phyloP scores from a whole-genome alignment of 1,140 invertebrate genomes.

The Nixonia krombeini region DNA sequence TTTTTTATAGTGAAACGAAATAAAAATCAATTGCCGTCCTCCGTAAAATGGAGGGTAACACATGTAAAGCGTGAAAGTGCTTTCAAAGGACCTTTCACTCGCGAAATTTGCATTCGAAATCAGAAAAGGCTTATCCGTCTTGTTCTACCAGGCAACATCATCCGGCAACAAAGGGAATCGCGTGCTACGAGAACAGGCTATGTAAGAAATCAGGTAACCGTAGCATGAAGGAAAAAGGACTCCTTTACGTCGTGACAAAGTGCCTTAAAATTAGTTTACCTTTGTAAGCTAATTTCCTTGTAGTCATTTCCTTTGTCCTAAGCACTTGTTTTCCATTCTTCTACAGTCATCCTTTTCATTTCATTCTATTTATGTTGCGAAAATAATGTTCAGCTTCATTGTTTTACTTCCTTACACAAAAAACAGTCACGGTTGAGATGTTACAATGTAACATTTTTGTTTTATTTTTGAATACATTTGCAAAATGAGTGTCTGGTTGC shows the following conservation, averaged over 20 bases:
- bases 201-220: constrained; percentile 21
- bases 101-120: constrained; percentile 42
- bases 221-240: constrained; percentile 17
- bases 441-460: too few species aligned
- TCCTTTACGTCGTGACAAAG: constrained; percentile 14
- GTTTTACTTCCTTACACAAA: too few species aligned
- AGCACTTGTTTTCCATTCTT: neutral
- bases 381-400: too few species aligned
- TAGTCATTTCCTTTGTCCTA: constrained; percentile 1
- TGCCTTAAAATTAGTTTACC: constrained; percentile 26
- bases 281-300: constrained; percentile 15
- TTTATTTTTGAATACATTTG: too few species aligned
- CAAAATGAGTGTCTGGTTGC: too few species aligned
- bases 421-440: too few species aligned
- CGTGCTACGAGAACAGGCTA: constrained; percentile 10
- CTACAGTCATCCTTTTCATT: too few species aligned
- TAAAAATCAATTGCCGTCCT: too few species aligned
- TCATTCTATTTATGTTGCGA: too few species aligned
- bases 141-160: constrained; percentile 15
- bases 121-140: constrained; percentile 23
- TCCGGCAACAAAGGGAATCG: constrained; percentile 27
- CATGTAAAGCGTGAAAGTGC: constrained; percentile 2
- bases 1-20: too few species aligned
- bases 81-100: constrained; percentile 37
- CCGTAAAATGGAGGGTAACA: too few species aligned